These are phyloP conservation scores for Poeciliopsis gracilis DNA, from an alignment of 2,797 vertebrate species.

Conservation along the genomic window DNA sequence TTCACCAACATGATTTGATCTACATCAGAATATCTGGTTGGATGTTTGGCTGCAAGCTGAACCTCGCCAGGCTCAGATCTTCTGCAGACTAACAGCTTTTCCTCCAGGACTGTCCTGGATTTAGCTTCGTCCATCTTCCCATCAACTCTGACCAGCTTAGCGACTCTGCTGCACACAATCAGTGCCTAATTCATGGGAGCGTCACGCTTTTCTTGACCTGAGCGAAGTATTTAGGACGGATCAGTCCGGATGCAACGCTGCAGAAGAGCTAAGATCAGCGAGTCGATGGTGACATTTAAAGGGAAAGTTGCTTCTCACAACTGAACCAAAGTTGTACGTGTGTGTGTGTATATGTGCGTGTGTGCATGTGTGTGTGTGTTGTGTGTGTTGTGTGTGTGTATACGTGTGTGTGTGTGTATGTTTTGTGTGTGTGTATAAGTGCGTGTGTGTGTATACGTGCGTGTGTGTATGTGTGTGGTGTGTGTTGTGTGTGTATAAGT, in stretches of 20 bases:
- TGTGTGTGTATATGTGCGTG: background rate
- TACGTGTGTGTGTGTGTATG: background rate
- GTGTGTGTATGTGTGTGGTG: background rate
- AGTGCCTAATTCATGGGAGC: background rate
- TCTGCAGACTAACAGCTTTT: background rate
- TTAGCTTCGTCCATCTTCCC: background rate
- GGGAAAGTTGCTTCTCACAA: slow-evolving; percentile 36
- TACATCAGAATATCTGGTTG: background rate
- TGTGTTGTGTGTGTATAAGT: background rate
- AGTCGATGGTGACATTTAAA: slow-evolving; percentile 34
- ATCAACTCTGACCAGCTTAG: background rate
- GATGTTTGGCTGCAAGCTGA: background rate
- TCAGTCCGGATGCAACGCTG: background rate
- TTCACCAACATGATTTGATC: background rate
- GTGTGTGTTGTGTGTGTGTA: background rate
- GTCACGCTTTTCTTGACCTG: background rate
- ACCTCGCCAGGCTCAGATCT: background rate
- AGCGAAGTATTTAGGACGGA: background rate
- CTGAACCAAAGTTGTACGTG: background rate
- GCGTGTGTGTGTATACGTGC: background rate
- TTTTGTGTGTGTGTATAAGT: too few species aligned
- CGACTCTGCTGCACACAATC: background rate
- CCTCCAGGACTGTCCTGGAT: background rate
- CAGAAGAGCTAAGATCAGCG: slow-evolving; percentile 2
- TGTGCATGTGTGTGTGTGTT: background rate